Conservation (phyloP, 2,113 vertebrate species). For the Scatophagus argus region DNA sequence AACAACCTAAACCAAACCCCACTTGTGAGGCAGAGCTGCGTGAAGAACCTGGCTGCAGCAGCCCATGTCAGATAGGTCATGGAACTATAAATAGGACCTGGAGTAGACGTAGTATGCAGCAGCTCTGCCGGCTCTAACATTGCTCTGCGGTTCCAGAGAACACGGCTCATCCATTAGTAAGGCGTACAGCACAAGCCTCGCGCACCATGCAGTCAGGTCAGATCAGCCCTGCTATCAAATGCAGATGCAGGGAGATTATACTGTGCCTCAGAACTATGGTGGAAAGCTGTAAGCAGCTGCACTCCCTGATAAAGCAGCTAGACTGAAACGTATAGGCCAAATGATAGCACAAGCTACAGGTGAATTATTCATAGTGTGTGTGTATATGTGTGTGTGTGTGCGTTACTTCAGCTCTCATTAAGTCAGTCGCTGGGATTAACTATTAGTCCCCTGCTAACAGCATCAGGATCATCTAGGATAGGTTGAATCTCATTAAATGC, state of each 20-base stretch:
- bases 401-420: slow-evolving; percentile 15
- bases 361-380: slow-evolving; percentile 29
- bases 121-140: slow-evolving; percentile 29
- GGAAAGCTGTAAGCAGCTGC: slow-evolving; percentile 34
- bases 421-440: slow-evolving; percentile 48
- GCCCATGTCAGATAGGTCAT: slow-evolving; percentile 74
- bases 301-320: slow-evolving; percentile 14
- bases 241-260: slow-evolving; percentile 29
- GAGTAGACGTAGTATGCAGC: slow-evolving; percentile 52
- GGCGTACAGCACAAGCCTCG: slow-evolving; percentile 17
- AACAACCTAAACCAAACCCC: background rate
- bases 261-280: slow-evolving; percentile 18
- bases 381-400: slow-evolving; percentile 7
- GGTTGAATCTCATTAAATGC: slow-evolving; percentile 59
- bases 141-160: slow-evolving; percentile 41
- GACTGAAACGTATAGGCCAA: slow-evolving; percentile 36
- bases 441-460: slow-evolving; percentile 32
- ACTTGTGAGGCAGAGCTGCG: slow-evolving; percentile 26
- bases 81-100: slow-evolving; percentile 67
- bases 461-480: slow-evolving; percentile 49
- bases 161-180: slow-evolving; percentile 67
- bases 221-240: slow-evolving; percentile 45
- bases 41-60: slow-evolving; percentile 37
- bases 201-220: slow-evolving; percentile 46
- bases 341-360: slow-evolving; percentile 10